A percentile compares a stretch with the other conserved stretches of the same genome.
These are phyloP conservation scores for Apaloderma vittatum DNA, from an alignment of 2,113 vertebrate genomes.

Conservation along the genomic window DNA sequence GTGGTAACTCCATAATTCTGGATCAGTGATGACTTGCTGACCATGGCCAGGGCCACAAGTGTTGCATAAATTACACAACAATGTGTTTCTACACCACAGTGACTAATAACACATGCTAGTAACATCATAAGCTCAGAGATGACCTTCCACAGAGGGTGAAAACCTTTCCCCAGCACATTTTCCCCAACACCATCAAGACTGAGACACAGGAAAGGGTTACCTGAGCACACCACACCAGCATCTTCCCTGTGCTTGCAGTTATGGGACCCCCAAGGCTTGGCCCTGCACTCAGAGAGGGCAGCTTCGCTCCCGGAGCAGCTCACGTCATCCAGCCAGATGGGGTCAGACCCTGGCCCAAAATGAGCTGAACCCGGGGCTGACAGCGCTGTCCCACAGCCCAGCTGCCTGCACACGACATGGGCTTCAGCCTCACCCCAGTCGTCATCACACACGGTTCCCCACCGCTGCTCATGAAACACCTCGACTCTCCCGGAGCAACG, in stretches of 20 bases:
- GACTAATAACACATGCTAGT: background rate
- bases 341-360: background rate
- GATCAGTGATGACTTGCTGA: background rate
- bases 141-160: background rate
- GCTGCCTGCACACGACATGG: slow-evolving; percentile 74
- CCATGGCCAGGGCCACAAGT: background rate
- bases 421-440: slow-evolving; percentile 85
- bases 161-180: background rate
- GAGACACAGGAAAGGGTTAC: background rate
- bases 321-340: background rate
- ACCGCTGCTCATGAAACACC: slow-evolving; percentile 82
- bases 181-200: background rate
- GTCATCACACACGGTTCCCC: slow-evolving; percentile 92
- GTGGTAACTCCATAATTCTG: background rate
- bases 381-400: slow-evolving; percentile 52
- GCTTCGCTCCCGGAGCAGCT: background rate
- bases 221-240: background rate
- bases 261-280: background rate
- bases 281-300: background rate
- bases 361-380: background rate
- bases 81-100: background rate
- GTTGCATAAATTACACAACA: background rate
- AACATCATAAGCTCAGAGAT: background rate
- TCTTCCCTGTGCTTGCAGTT: background rate
- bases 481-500: background rate